These are phyloP conservation scores for Anoplophora glabripennis DNA, from an alignment of 1,140 invertebrate genomes.

Conservation along the genomic window DNA sequence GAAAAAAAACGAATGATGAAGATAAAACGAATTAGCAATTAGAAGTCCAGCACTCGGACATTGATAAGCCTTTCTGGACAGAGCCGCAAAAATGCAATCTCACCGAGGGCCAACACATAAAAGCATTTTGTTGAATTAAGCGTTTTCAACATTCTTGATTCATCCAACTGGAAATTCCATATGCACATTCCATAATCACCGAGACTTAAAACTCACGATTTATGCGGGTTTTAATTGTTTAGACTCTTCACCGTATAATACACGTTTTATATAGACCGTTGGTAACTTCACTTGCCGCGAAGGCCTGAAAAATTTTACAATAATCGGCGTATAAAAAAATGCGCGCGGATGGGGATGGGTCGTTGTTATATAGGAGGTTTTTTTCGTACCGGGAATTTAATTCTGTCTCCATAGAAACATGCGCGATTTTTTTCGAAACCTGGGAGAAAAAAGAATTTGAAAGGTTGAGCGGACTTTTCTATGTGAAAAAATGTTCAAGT, in stretches of 20 bases:
- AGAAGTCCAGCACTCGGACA: conserved; percentile 1
- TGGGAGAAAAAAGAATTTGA: too few species aligned
- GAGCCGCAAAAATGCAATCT: conserved; percentile 40
- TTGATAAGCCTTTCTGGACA: conserved; percentile 19
- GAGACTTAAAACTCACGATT: conserved; percentile 23
- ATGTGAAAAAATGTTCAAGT: too few species aligned
- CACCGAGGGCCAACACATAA: conserved; percentile 14
- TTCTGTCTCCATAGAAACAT: too few species aligned
- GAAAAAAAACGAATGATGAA: background rate
- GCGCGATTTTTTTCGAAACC: too few species aligned
- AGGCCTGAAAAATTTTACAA: too few species aligned
- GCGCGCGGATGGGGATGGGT: too few species aligned
- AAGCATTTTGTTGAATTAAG: conserved; percentile 17
- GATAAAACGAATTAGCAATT: conserved; percentile 5
- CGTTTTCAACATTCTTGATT: conserved; percentile 25
- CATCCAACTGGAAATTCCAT: conserved; percentile 26
- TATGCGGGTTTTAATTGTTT: conserved; percentile 21
- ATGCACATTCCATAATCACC: conserved; percentile 28
- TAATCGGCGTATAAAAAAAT: too few species aligned
- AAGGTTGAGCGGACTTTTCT: too few species aligned
- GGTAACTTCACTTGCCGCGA: too few species aligned
- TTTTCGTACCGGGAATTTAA: too few species aligned
- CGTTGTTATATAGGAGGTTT: too few species aligned
- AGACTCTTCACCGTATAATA: background rate
- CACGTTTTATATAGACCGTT: too few species aligned